These are phyloP conservation scores for Syngnathus rostellatus DNA, from an alignment of 2,797 vertebrate species.

Conservation along the genomic window DNA sequence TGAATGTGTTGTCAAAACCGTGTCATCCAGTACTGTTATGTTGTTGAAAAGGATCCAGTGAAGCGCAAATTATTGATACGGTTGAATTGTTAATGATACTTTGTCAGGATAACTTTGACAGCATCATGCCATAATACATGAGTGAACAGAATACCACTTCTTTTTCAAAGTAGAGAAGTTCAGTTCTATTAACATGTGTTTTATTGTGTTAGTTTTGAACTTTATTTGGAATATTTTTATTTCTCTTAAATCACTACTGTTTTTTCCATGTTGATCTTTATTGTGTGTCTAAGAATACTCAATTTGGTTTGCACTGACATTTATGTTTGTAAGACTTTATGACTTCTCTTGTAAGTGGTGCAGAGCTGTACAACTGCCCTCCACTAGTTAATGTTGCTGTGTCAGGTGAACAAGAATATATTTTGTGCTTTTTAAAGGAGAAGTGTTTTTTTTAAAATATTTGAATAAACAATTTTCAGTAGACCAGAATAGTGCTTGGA, in stretches of 20 bases:
- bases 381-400: slow-evolving; percentile 72
- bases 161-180: slow-evolving; percentile 2
- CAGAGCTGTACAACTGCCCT: slow-evolving; percentile 75
- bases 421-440: slow-evolving; percentile 83
- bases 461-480: slow-evolving; percentile 84
- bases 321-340: slow-evolving; percentile 77
- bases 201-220: slow-evolving; percentile 67
- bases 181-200: slow-evolving; percentile 66
- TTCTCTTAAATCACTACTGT: slow-evolving; percentile 51
- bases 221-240: slow-evolving; percentile 33
- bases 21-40: slow-evolving; percentile 25
- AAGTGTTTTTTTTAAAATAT: slow-evolving; percentile 74
- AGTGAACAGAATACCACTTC: neutral
- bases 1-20: slow-evolving; percentile 29
- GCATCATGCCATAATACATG: neutral
- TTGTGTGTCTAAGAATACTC: slow-evolving; percentile 73
- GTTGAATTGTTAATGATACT: slow-evolving; percentile 12
- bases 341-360: slow-evolving; percentile 74
- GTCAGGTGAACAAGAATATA: slow-evolving; percentile 74
- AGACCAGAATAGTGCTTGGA: slow-evolving; percentile 48
- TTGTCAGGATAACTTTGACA: slow-evolving; percentile 5
- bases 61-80: slow-evolving; percentile 6
- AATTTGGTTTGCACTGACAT: slow-evolving; percentile 73
- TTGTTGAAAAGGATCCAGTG: slow-evolving; percentile 19
- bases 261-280: slow-evolving; percentile 70